Evolutionary conservation across 2,888 invertebrate genomes (phyloP).

Genomic region (Dromius quadrimaculatus): DNA sequence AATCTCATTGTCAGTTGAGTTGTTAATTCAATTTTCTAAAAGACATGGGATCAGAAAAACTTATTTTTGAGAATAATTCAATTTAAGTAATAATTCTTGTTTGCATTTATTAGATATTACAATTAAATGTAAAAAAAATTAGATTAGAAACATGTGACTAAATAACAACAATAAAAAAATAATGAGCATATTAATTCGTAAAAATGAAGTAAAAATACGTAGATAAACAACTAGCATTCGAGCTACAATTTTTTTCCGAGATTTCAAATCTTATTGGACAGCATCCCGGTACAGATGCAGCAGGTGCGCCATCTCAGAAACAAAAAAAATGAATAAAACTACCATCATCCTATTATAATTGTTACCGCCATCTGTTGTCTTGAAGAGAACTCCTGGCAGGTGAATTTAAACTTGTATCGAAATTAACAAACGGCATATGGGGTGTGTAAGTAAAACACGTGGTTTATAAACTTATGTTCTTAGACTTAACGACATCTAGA

Average conservation of each 20-base stretch:
- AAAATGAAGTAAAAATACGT: too few species aligned
- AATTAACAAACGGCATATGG: constrained; percentile 50
- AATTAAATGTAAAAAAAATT: too few species aligned
- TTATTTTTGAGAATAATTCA: too few species aligned
- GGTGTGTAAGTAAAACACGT: constrained; percentile 45
- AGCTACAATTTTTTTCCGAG: background rate
- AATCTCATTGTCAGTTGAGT: too few species aligned
- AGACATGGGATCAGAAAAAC: too few species aligned
- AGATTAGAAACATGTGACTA: too few species aligned
- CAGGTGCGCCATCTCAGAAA: constrained; percentile 31
- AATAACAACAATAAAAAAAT: too few species aligned
- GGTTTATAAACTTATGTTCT: constrained; percentile 16
- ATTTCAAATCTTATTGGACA: constrained; percentile 12
- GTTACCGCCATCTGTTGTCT: constrained; percentile 43
- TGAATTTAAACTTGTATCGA: constrained; percentile 46
- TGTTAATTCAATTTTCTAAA: too few species aligned
- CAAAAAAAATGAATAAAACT: constrained; percentile 7
- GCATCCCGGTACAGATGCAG: constrained; percentile 25
- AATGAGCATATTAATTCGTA: too few species aligned
- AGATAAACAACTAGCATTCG: background rate
- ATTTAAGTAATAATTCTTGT: too few species aligned
- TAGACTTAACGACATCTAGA: constrained; percentile 1
- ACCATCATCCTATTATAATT: constrained; percentile 30
- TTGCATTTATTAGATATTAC: too few species aligned
- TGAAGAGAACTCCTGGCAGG: constrained; percentile 35